A percentile compares a stretch with the other conserved stretches of the same genome.
Conservation (phyloP, 2,113 vertebrate species). For the Chlorodrepanis virens region DNA sequence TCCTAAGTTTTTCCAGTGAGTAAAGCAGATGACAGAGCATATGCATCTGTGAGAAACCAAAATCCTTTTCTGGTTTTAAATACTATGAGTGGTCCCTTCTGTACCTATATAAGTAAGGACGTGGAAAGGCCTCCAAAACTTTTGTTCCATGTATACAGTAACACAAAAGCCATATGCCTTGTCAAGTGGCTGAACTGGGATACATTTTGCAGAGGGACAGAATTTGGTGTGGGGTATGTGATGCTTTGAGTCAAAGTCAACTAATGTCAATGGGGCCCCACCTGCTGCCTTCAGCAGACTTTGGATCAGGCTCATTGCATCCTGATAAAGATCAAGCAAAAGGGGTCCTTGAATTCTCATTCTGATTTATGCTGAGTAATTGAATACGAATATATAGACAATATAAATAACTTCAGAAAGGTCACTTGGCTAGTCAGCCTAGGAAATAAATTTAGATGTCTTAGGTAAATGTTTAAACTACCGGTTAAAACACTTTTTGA, state of each 20-base stretch:
- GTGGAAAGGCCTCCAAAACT: background rate
- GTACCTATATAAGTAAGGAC: background rate
- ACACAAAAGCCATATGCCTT: background rate
- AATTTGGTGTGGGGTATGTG: background rate
- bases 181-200: background rate
- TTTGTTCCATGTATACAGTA: background rate
- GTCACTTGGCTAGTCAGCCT: slow-evolving; percentile 16
- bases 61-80: background rate
- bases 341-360: slow-evolving; percentile 42
- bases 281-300: slow-evolving; percentile 45
- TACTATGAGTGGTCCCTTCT: background rate
- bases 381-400: slow-evolving; percentile 53
- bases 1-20: background rate
- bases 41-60: background rate
- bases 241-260: slow-evolving; percentile 3
- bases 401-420: slow-evolving; percentile 54
- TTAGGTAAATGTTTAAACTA: background rate
- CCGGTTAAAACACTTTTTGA: background rate
- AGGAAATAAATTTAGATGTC: slow-evolving; percentile 46
- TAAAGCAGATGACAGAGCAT: background rate
- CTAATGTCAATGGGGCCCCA: background rate
- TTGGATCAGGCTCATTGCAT: slow-evolving; percentile 27
- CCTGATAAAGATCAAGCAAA: slow-evolving; percentile 41
- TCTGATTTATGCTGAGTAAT: slow-evolving; percentile 60
- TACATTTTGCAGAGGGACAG: background rate